These are phyloP conservation scores for Cerastis leucographa DNA, from an alignment of 2,888 invertebrate genomes.

Conservation along the genomic window DNA sequence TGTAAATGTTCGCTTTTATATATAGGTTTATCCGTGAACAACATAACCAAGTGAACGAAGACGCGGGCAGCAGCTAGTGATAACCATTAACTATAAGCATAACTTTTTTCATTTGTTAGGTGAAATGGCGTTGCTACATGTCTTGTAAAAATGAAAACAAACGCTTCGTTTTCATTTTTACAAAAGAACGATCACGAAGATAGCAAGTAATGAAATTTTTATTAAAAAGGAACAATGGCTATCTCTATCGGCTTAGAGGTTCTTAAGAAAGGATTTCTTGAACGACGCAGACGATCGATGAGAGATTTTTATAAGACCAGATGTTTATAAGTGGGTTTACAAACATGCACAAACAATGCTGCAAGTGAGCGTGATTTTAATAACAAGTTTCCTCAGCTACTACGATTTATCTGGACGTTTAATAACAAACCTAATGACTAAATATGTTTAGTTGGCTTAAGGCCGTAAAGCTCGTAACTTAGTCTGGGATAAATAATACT, in stretches of 20 bases:
- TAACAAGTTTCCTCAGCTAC: conserved; percentile 1
- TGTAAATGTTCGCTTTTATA: no score
- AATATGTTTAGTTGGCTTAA: not conserved
- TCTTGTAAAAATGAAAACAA: no score
- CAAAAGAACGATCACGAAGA: conserved; percentile 17
- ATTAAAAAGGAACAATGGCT: conserved; percentile 27
- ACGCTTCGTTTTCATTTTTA: conserved; percentile 2
- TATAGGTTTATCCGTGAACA: no score
- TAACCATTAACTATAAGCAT: not conserved
- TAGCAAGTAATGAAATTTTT: conserved; percentile 2
- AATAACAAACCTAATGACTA: conserved; percentile 5
- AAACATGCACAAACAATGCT: conserved; percentile 8
- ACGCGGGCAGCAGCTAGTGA: no score
- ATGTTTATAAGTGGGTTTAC: conserved; percentile 16
- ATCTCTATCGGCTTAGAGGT: conserved; percentile 18
- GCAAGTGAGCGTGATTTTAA: not conserved
- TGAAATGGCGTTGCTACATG: not conserved
- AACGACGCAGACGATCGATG: not conserved
- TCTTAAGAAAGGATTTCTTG: conserved; percentile 28
- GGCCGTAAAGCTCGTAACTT: conserved; percentile 1
- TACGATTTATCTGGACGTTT: conserved; percentile 2
- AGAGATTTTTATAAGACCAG: conserved; percentile 3
- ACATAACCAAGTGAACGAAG: no score
- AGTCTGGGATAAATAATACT: conserved; percentile 16
- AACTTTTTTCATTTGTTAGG: conserved; percentile 10